Evolutionary conservation across 2,888 invertebrate genomes (phyloP), one percentile per base, ranked within the genome.

Genomic region (Spodoptera exigua): DNA sequence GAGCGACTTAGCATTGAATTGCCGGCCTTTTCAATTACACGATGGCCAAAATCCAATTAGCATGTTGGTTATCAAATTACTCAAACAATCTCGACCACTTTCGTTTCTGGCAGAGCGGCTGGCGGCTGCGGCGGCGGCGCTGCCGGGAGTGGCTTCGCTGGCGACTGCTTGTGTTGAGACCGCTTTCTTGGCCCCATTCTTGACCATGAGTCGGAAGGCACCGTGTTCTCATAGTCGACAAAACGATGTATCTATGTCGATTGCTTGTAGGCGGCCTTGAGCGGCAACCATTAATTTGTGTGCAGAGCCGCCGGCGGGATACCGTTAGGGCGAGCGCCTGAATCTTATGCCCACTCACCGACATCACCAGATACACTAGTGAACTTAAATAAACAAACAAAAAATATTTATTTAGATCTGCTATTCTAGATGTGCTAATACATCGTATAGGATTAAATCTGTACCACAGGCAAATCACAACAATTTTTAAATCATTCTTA

Each of bases 191-290:
- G 80, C 91, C 92, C 84, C 91, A 90, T 89, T 93, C 85, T 88
- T 86, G 86, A 82, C 87, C 85, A 84, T 81, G 82, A 86, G 82
- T 88, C 83, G 86, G 89, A 90, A 89, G 89, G 83, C 82, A 88
- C 88, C 88, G 85, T 86, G 89, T 90, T 91, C 91, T 91, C 90
- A 88, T 89, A 89, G 88, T 89, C 89, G 89, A 89, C 90, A 90
- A 90, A 89, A 84, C 85, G 87, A 92, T 92, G 91, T 92, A 92
- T 93, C 91, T 92, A 91, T 93, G 92, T 92, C 92, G 92, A 92
- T 91, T 89, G 90, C 89, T 91, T 88, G 90, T 89, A 92, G 92
- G 92, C 92, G 93, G 93, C 93, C 93, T 93, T 93, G 93, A 93
- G 87, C 91, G 84, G 83, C 88, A 85, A 86, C 88, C 88, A 92